These are phyloP conservation scores for Alexandromys fortis DNA, from an alignment of 2,113 vertebrate genomes.

Conservation along the genomic window DNA sequence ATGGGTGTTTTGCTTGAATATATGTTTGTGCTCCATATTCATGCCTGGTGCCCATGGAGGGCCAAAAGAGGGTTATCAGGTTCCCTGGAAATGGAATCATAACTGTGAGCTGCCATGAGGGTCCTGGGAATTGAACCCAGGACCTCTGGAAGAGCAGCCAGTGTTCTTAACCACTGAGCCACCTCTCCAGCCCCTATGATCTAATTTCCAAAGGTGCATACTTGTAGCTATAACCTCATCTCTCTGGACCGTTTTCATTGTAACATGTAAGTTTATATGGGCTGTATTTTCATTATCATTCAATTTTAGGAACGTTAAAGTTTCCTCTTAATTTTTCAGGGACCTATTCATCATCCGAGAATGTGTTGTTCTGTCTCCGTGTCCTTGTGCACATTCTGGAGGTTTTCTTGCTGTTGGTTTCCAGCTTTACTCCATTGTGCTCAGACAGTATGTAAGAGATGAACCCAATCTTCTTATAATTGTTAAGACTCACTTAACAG, in stretches of 20 bases:
- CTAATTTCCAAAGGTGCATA: neutral
- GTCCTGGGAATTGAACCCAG: neutral
- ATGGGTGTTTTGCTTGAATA: neutral
- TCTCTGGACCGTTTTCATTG: neutral
- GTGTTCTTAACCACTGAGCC: neutral
- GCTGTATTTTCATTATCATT: no score
- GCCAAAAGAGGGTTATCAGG: neutral
- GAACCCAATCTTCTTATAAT: no score
- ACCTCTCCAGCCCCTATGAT: neutral
- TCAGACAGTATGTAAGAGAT: no score
- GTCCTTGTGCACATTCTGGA: no score
- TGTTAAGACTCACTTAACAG: no score
- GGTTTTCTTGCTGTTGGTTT: neutral
- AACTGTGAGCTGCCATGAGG: neutral
- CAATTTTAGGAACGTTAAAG: no score
- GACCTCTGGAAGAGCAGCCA: neutral
- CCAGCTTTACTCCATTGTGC: neutral
- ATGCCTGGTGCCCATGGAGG: neutral
- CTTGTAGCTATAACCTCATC: neutral
- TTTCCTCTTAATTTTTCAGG: no score
- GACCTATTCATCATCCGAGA: neutral
- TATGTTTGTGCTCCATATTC: neutral
- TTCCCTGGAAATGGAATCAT: neutral
- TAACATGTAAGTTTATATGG: neutral
- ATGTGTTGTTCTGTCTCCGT: neutral